Evolutionary conservation across 2,113 vertebrate species (phyloP), one percentile per base, ranked within the genome.

Genomic region (Corythaeola cristata): DNA sequence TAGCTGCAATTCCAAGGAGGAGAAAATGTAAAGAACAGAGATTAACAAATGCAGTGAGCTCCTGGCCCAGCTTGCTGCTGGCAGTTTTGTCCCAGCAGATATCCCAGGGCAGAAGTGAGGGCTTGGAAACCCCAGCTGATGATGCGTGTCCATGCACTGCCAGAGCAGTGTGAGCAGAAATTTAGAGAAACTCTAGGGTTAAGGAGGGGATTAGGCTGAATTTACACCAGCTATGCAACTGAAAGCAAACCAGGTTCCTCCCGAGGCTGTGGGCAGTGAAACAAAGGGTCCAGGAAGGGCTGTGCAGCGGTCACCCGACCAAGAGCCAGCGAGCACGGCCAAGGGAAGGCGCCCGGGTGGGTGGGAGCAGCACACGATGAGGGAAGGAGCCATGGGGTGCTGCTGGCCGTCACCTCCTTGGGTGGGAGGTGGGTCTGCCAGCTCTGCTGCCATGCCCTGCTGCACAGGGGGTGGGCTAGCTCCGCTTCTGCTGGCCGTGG

Each of bases 261-360:
- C 35, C 23, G 60, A 85, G 41, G 78, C 62, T 58, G 60, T 41
- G 74, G 39, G 41, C 26, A 15, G 33, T 39, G 41, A 77, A 72
- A 77, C 12, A 16, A 20, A 24, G 24, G 37, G 21, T 12, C 24
- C 35, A 71, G 62, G 33, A 79, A 59, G 17, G 32, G 44, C n/a
- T 68, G 18, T 68, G 69, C 78, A 81, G 68, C 0, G 3, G 45
- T 37, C 23, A n/a, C 18, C 52, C 6, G 1, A 9, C 9, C 59
- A 33, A 53, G 63, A 28, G 71, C 37, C 68, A 18, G 23, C 6
- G 7, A 47, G 24, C 39, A 18, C 0, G 0, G 39, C 30, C 33
- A 60, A 56, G 35, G 59, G 52, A 16, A 71, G 49, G 33, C 60
- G 55, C 39, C 23, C 47, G 24, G 37, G 32, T 33, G 33, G 39